Evolutionary conservation across 2,797 vertebrate species (phyloP), one percentile per base, ranked within the genome.

Genomic region (Phoebastria nigripes): DNA sequence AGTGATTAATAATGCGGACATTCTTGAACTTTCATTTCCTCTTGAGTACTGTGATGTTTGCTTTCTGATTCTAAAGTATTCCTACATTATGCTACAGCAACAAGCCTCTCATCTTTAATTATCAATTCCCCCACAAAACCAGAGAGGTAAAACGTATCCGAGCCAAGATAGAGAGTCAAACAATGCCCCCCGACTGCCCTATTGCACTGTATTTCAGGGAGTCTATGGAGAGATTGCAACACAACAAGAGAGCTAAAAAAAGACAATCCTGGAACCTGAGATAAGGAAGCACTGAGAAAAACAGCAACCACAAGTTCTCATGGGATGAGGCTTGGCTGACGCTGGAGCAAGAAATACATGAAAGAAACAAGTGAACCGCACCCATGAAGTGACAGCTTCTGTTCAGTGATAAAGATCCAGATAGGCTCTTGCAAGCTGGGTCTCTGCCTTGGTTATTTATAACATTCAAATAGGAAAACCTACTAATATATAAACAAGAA

Each of bases 261-360:
- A 88, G 67, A 70, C 85, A 93, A 86, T 88, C 85, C 92, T 96
- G 89, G 82, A 97, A 96, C 47, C 69, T 74, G 82, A 96, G 96
- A 97, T 97, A 95, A 96, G 89, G 76, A 96, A 96, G 92, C 93
- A 95, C 74, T 96, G 86, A 93, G 88, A 97, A 96, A 96, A 96
- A 76, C 87, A 96, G 80, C 91, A 87, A 73, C 61, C 67, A 89
- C 83, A 62, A 87, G 84, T 94, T 97, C 90, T 95, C 63, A 41
- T 89, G 90, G 84, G 96, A 97, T 80, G 81, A 97, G 80, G 89
- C 92, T 95, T 69, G 87, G 86, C 93, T 97, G 86, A 91, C 35
- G 87, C 95, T 94, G 61, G 29, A 95, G 84, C 81, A 96, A 97
- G 94, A 91, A 93, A 88, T 79, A 93, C 85, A 96, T 89, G 91